These are phyloP conservation scores for Onthophagus taurus DNA, from an alignment of 1,140 invertebrate species.

Conservation along the genomic window DNA sequence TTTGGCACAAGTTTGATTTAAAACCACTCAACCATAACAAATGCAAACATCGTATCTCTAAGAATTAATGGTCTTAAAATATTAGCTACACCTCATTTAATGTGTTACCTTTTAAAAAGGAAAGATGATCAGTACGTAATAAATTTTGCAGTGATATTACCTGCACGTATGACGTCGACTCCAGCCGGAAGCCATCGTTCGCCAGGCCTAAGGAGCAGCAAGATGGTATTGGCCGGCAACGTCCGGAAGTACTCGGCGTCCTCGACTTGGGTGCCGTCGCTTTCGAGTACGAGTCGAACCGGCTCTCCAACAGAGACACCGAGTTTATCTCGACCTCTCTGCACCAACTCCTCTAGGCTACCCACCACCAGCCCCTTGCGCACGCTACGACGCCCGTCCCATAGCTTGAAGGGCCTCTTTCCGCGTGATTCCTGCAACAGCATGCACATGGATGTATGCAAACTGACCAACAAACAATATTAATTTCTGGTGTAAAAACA, in stretches of 20 bases:
- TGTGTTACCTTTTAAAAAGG: too few relatives aligned
- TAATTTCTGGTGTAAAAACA: too few relatives aligned
- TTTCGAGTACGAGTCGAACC: slow-evolving; percentile 80
- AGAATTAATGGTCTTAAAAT: too few relatives aligned
- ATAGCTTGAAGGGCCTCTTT: slow-evolving; percentile 96
- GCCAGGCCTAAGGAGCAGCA: slow-evolving; percentile 75
- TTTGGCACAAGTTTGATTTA: too few relatives aligned
- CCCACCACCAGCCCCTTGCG: slow-evolving; percentile 89
- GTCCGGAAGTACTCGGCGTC: slow-evolving; percentile 91
- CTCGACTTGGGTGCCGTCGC: slow-evolving; percentile 90
- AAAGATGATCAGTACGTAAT: too few relatives aligned
- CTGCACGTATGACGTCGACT: slow-evolving; percentile 85
- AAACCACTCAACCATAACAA: too few relatives aligned
- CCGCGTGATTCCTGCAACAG: slow-evolving; percentile 73
- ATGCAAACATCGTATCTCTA: too few relatives aligned
- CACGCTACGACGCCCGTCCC: slow-evolving; percentile 88
- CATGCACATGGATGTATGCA: slow-evolving; percentile 12
- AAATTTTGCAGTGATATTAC: slow-evolving; percentile 36
- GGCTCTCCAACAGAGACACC: slow-evolving; percentile 72
- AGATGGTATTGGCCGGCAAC: slow-evolving; percentile 79
- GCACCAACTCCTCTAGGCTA: slow-evolving; percentile 83
- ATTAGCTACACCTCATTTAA: too few relatives aligned
- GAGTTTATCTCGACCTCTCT: slow-evolving; percentile 85
- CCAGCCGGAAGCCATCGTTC: slow-evolving; percentile 87
- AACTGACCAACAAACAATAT: neutral